These are phyloP conservation scores for Maconellicoccus hirsutus DNA, from an alignment of 1,140 invertebrate species.

Conservation along the genomic window DNA sequence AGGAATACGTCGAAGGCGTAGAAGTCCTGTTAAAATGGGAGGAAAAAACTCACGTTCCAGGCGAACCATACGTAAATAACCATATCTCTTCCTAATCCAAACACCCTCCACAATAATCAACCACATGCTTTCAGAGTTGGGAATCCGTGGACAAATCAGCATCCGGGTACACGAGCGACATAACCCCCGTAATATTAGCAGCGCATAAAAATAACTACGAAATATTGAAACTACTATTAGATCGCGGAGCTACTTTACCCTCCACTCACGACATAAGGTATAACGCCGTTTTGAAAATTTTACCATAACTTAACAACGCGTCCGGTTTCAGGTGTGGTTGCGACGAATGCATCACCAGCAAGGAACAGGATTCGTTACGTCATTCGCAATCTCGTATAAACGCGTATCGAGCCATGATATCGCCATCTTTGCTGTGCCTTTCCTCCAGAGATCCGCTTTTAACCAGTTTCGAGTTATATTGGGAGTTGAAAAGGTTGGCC, in stretches of 20 bases:
- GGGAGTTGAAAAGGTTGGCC: conserved; percentile 73
- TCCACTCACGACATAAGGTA: conserved; percentile 83
- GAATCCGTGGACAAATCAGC: conserved; percentile 65
- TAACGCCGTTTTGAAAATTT: no score
- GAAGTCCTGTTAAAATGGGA: conserved; percentile 80
- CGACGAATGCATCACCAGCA: conserved; percentile 70
- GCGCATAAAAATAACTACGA: conserved; percentile 88
- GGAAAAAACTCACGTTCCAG: conserved; percentile 60
- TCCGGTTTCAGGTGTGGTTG: conserved; percentile 59
- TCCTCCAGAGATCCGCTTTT: conserved; percentile 85
- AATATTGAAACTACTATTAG: conserved; percentile 77
- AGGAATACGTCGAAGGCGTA: conserved; percentile 90
- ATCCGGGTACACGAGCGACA: conserved; percentile 76
- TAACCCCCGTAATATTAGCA: conserved; percentile 76
- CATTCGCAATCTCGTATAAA: conserved; percentile 87
- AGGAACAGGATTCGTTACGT: conserved; percentile 64
- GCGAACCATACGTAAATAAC: conserved; percentile 64
- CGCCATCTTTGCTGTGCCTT: conserved; percentile 82
- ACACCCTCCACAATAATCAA: no score
- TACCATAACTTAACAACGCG: not conserved
- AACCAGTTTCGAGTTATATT: conserved; percentile 84
- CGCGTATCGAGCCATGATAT: conserved; percentile 78
- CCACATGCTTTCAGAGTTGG: conserved; percentile 57
- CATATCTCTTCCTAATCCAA: no score
- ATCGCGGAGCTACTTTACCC: conserved; percentile 73